Percentiles rank a stretch among this genome's conserved stretches.
Evolutionary conservation across 2,113 vertebrate genomes (phyloP).

Genomic region (Dicentrarchus labrax): DNA sequence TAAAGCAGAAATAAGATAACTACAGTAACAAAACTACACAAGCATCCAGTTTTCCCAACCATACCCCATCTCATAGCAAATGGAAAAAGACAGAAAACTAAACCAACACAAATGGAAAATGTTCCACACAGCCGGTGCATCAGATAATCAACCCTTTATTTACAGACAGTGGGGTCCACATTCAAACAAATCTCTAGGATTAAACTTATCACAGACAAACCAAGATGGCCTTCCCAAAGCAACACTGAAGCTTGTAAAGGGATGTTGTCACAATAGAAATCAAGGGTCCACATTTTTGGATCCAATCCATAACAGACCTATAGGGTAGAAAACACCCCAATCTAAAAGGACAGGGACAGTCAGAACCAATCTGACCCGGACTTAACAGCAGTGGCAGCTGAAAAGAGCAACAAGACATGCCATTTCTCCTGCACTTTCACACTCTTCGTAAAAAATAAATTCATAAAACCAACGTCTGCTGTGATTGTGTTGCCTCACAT

Average conservation of each 20-base stretch:
- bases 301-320: neutral
- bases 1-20: too few relatives aligned
- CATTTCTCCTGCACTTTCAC: neutral
- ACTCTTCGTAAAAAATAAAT: neutral
- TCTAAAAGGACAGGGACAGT: neutral
- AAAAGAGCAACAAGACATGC: neutral
- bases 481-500: constrained; percentile 2
- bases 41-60: too few relatives aligned
- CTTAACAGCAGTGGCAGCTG: constrained; percentile 15
- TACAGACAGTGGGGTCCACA: neutral
- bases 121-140: neutral
- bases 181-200: neutral
- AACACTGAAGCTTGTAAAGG: neutral
- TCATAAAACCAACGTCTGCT: neutral
- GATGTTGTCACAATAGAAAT: neutral
- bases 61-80: too few relatives aligned
- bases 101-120: too few relatives aligned
- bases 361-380: neutral
- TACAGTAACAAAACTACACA: too few relatives aligned
- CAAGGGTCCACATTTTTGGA: neutral
- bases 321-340: neutral
- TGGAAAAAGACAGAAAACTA: too few relatives aligned
- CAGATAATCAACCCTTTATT: neutral
- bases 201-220: neutral
- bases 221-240: neutral